phyloP scores from a whole-genome alignment of 2,888 invertebrate genomes.

The Ceramica pisi region DNA sequence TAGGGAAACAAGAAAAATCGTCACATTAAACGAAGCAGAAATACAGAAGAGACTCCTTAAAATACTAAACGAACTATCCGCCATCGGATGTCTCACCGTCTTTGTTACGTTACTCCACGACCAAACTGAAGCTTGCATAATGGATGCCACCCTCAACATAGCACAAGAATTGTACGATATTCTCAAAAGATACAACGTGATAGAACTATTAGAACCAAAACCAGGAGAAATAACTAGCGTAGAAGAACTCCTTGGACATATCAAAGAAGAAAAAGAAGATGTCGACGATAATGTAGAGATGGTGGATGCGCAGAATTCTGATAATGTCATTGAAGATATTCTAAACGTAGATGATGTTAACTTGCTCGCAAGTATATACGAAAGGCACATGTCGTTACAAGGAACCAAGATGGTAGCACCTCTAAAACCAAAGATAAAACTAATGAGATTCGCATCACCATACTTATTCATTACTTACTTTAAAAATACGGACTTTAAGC shows the following conservation, averaged over 20 bases:
- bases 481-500: conserved; percentile 91
- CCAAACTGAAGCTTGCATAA: conserved; percentile 93
- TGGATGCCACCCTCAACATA: conserved; percentile 91
- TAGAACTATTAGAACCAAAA: conserved; percentile 73
- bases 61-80: conserved; percentile 92
- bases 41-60: conserved; percentile 92
- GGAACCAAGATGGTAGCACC: conserved; percentile 72
- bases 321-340: conserved; percentile 92
- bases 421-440: conserved; percentile 73
- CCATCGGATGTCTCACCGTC: conserved; percentile 93
- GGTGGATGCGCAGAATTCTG: conserved; percentile 60
- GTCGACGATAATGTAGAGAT: conserved; percentile 64
- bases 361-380: conserved; percentile 91
- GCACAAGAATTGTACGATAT: conserved; percentile 89
- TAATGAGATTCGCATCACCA: conserved; percentile 84
- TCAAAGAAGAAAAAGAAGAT: conserved; percentile 71
- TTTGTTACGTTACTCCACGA: conserved; percentile 92
- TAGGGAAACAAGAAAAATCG: conserved; percentile 94
- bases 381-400: conserved; percentile 85
- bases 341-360: conserved; percentile 92
- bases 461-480: conserved; percentile 91
- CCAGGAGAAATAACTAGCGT: conserved; percentile 74
- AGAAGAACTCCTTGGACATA: conserved; percentile 74
- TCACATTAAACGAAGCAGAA: conserved; percentile 93
- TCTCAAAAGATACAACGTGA: conserved; percentile 90